phyloP scores from a whole-genome alignment of 2,888 invertebrate genomes.

The Brenthis daphne region DNA sequence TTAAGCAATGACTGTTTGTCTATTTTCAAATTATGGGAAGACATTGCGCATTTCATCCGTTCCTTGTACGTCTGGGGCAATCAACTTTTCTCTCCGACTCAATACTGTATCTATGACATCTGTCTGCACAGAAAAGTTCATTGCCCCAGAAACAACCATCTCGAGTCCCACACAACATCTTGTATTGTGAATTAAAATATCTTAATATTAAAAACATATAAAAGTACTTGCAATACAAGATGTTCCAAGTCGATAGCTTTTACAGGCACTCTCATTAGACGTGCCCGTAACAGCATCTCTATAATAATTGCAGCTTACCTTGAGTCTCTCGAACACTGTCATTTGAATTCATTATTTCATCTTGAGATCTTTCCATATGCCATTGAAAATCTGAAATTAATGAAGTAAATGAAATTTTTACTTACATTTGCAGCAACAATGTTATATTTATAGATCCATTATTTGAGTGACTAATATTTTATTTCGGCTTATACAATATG shows the following conservation, averaged over 20 bases:
- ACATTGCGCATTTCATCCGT: conserved; percentile 83
- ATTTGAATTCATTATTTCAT: conserved; percentile 93
- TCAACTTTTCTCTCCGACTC: conserved; percentile 55
- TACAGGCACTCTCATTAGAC: conserved; percentile 27
- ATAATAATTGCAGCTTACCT: conserved; percentile 85
- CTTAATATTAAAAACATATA: conserved; percentile 32
- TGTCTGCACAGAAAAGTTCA: conserved; percentile 51
- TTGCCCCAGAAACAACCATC: conserved; percentile 66
- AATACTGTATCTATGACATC: conserved; percentile 4
- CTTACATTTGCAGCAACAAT: not conserved
- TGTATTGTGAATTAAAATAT: conserved; percentile 49
- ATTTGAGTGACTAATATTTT: not conserved
- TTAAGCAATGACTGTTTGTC: conserved; percentile 77
- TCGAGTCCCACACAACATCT: conserved; percentile 68
- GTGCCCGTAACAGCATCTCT: conserved; percentile 32
- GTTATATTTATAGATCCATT: not conserved
- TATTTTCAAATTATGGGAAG: conserved; percentile 81
- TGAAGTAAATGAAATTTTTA: conserved; percentile 25
- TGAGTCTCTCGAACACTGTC: conserved; percentile 94
- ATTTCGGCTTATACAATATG: not conserved
- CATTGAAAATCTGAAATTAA: conserved; percentile 89
- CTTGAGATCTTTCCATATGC: conserved; percentile 93
- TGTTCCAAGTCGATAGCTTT: conserved; percentile 47
- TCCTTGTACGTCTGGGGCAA: conserved; percentile 75
- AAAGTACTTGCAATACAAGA: conserved; percentile 57